Conservation (phyloP, 1,140 invertebrate genomes). For the Diabrotica undecimpunctata region DNA sequence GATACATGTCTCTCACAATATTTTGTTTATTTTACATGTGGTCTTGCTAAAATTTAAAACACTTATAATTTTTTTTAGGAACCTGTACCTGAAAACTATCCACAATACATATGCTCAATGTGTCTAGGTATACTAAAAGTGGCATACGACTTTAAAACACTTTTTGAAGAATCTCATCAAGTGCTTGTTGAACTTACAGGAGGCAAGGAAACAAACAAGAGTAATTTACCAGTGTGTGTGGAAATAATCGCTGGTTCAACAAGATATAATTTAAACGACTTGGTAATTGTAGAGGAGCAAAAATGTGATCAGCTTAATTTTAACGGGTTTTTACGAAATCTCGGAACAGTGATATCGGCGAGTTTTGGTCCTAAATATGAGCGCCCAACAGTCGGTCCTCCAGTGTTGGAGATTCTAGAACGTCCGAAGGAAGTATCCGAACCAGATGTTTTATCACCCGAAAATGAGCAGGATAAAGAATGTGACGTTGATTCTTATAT, state of each 20-base stretch:
- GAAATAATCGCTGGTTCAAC: background rate
- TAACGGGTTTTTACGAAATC: background rate
- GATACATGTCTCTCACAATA: no score
- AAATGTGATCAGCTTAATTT: background rate
- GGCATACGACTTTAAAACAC: background rate
- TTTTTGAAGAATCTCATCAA: background rate
- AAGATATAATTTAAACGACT: background rate
- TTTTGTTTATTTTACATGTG: no score
- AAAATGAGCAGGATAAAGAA: background rate
- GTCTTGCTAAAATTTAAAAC: background rate
- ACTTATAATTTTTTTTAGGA: background rate
- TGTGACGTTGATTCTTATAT: background rate
- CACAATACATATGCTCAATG: background rate
- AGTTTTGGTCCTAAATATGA: background rate
- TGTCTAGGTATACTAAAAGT: background rate
- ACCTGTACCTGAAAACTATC: background rate
- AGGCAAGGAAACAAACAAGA: background rate
- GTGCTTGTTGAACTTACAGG: background rate
- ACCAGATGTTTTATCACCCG: background rate
- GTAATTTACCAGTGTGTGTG: background rate
- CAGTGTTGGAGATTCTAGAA: no score
- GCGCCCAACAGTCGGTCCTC: no score
- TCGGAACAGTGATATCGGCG: background rate
- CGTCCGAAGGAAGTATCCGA: background rate
- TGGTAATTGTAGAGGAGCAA: background rate